Conservation (phyloP, 2,113 vertebrate genomes). For the Crotalus horridus region DNA sequence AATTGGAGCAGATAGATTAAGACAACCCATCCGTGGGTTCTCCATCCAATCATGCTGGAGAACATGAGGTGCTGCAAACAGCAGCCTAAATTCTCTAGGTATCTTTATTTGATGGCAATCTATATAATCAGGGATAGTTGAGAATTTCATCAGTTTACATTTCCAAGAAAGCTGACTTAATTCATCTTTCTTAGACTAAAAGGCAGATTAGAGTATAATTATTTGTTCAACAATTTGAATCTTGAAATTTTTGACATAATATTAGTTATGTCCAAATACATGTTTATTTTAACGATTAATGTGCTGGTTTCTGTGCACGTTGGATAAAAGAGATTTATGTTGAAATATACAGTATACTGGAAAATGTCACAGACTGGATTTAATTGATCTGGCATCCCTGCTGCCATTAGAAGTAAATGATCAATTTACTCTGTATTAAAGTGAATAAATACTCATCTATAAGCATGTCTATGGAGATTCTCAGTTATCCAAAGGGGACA, state of each 20-base stretch:
- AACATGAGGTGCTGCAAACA: not conserved
- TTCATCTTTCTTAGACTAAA: not conserved
- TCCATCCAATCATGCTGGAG: too few relatives aligned
- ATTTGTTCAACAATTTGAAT: not conserved
- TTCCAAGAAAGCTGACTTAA: not conserved
- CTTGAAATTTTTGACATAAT: not conserved
- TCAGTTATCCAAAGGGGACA: too few relatives aligned
- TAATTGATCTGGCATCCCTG: not conserved
- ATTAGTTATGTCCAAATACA: not conserved
- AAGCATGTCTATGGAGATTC: not conserved
- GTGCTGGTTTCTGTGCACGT: not conserved
- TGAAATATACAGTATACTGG: not conserved
- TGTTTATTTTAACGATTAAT: not conserved
- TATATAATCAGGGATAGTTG: not conserved
- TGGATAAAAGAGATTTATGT: not conserved
- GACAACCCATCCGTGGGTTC: too few relatives aligned
- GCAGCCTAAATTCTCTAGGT: not conserved
- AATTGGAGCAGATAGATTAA: too few relatives aligned
- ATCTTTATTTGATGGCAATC: not conserved
- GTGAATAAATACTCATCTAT: not conserved
- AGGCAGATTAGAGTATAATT: not conserved
- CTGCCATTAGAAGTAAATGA: not conserved
- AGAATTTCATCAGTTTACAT: not conserved
- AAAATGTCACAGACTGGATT: not conserved
- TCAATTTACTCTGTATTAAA: not conserved